Evolutionary conservation across 2,113 vertebrate genomes (phyloP).

Genomic region (Antechinus flavipes): DNA sequence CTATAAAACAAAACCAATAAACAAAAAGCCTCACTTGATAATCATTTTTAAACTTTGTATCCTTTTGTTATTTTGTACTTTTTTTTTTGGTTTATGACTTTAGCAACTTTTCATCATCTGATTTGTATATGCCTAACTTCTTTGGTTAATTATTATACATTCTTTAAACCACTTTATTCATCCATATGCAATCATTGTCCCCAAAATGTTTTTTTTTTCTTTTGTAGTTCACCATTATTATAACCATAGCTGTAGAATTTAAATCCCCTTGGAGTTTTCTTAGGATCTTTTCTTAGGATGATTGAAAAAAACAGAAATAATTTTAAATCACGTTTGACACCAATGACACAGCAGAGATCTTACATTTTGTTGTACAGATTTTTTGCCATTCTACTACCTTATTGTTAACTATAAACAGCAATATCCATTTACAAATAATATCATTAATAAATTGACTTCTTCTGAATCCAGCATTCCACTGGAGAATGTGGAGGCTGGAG

Average conservation of each 20-base stretch:
- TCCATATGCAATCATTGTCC: too few species aligned
- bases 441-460: neutral
- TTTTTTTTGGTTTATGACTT: neutral
- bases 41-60: neutral
- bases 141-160: neutral
- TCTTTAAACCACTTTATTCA: neutral
- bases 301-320: neutral
- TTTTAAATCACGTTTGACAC: neutral
- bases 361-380: neutral
- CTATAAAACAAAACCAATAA: neutral
- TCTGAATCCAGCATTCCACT: neutral
- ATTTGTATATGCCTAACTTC: neutral
- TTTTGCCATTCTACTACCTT: neutral
- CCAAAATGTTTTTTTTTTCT: neutral
- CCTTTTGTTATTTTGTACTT: neutral
- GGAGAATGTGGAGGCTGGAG: neutral
- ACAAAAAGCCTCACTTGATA: neutral
- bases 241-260: neutral
- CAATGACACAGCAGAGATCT: neutral
- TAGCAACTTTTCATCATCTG: neutral
- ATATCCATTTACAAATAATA: neutral
- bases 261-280: neutral
- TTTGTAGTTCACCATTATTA: neutral
- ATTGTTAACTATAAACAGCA: neutral
- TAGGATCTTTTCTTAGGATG: neutral